Evolutionary conservation across 1,140 invertebrate genomes (phyloP).

Genomic region (Lasaia peninsularis): DNA sequence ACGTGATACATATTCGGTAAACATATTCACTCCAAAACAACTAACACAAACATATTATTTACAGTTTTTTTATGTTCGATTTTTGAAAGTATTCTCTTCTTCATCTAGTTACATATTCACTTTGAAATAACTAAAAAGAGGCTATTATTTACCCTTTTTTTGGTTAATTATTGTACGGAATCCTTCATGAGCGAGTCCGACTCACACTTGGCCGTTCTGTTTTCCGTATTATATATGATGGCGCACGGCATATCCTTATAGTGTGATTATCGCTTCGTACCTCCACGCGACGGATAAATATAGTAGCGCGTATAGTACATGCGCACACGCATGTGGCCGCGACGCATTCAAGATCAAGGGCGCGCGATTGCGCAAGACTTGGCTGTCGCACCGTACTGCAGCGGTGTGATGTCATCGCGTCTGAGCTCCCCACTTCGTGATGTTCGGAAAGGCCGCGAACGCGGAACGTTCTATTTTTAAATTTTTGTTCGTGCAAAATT

Average conservation of each 20-base stretch:
- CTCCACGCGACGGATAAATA: conserved; percentile 67
- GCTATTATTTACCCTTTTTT: too few relatives aligned
- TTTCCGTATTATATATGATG: neutral
- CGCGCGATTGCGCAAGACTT: conserved; percentile 71
- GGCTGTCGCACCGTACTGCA: conserved; percentile 68
- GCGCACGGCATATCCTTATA: neutral
- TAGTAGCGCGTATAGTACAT: conserved; percentile 56
- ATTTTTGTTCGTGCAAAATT: conserved; percentile 40
- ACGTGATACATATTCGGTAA: too few relatives aligned
- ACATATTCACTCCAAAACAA: too few relatives aligned
- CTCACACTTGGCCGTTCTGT: too few relatives aligned
- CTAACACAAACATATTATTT: too few relatives aligned
- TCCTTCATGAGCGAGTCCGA: too few relatives aligned
- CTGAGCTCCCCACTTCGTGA: conserved; percentile 37
- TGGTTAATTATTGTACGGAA: too few relatives aligned
- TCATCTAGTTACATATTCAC: too few relatives aligned
- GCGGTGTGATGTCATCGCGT: conserved; percentile 70
- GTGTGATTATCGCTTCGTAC: conserved; percentile 57
- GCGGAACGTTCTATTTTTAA: conserved; percentile 68
- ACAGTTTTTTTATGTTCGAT: too few relatives aligned
- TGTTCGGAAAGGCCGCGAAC: conserved; percentile 61
- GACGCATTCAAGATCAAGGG: conserved; percentile 75
- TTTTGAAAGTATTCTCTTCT: too few relatives aligned
- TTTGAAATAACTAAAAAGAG: too few relatives aligned
- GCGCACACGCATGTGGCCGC: conserved; percentile 63